Base-by-base conservation (phyloP, 2,888 invertebrate genomes). In the Phortica magna region DNA sequence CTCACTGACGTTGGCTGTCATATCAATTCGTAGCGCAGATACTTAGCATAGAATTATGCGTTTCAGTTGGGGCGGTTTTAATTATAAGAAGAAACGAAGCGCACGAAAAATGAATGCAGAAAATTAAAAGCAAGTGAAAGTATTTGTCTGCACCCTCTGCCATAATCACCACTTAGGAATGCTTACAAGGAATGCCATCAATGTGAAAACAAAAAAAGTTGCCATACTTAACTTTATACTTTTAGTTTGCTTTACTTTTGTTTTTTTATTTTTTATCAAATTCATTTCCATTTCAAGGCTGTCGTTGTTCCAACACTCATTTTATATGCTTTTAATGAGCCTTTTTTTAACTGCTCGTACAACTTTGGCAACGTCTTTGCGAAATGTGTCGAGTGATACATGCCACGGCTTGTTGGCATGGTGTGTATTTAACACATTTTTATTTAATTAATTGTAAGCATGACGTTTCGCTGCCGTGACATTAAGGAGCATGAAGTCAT, bases 41-140 rank as follows among this genome's bases (percentile, higher is more conserved):
- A 55, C 31, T 31, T 55, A 55, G 9, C 12, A 55, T 55, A 55
- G 55, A 55, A 55, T 55, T 55, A 55, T 55, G 55, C 10, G 6
- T 9, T 6, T 55, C 12, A 55, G 14, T 55, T 55, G 55, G 31
- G 31, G 31, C 5, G 31, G 2, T 31, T 31, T 31, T 9, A 31
- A 22, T 7, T 39, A 7, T 14, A 39, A n/a, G 3, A 67, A 7
- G 6, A 39, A 67, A 39, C 1, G 0, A 67, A 67, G 14, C 2
- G 39, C 0, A 67, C 1, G n/a, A 67, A 39, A 41, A 67, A 2
- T 39, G 39, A 41, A 9, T 22, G 14, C 22, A 67, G 12, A 67
- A 67, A 67, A 39, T 67, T 64, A 64, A 64, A 64, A 64, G 19
- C 55, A 14, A 64, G 12, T 64, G 22, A 64, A 64, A 64, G 12